phyloP scores from a whole-genome alignment of 2,888 invertebrate genomes.

The Odontocolon sp. region DNA sequence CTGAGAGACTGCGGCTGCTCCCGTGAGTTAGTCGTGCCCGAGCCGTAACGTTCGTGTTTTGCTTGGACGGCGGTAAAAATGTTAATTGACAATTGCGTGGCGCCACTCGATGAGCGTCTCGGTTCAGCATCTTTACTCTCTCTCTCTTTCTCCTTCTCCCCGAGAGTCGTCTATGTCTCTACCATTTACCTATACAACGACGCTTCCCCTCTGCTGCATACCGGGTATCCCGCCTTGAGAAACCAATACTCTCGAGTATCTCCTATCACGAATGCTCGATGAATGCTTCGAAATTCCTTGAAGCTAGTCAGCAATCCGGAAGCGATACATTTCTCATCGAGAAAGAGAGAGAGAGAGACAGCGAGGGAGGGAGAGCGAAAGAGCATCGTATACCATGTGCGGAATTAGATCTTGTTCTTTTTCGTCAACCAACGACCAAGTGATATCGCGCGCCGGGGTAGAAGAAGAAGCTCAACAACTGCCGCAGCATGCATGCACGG shows the following conservation, averaged over 20 bases:
- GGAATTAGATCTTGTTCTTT: too few species aligned
- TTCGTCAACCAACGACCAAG: too few species aligned
- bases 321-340: constrained; percentile 39
- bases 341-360: constrained; percentile 21
- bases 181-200: neutral
- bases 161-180: constrained; percentile 39
- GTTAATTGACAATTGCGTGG: constrained; percentile 80
- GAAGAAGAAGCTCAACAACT: constrained; percentile 7
- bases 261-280: constrained; percentile 8
- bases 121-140: too few species aligned
- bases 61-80: constrained; percentile 77
- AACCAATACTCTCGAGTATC: constrained; percentile 27
- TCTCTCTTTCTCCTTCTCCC: too few species aligned
- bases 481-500: constrained; percentile 23
- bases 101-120: constrained; percentile 72
- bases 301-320: constrained; percentile 48
- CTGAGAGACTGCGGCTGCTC: constrained; percentile 37
- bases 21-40: neutral
- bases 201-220: constrained; percentile 16
- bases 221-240: constrained; percentile 52
- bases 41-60: constrained; percentile 71
- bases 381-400: too few species aligned
- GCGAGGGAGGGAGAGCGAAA: constrained; percentile 45
- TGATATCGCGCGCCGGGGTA: neutral
- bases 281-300: constrained; percentile 40